These are phyloP conservation scores for Acipenser ruthenus DNA, from an alignment of 2,797 vertebrate species.

Conservation along the genomic window DNA sequence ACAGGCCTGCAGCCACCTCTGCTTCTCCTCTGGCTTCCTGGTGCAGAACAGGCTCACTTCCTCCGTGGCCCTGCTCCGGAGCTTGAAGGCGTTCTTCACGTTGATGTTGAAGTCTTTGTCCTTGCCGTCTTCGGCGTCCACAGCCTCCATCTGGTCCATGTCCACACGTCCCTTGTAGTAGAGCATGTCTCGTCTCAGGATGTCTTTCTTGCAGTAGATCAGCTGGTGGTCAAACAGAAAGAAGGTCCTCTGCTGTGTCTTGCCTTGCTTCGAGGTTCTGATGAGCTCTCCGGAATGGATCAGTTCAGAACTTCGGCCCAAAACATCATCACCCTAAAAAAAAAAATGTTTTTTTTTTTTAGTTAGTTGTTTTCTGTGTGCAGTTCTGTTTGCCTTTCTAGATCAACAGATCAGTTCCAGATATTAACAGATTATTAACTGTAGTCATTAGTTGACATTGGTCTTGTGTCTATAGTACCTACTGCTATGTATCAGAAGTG, in stretches of 20 bases:
- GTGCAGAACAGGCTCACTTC: conserved; percentile 79
- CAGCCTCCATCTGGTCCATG: conserved; percentile 71
- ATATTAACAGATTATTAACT: too few species aligned
- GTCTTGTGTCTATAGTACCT: too few species aligned
- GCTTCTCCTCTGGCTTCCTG: conserved; percentile 84
- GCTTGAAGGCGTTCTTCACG: conserved; percentile 76
- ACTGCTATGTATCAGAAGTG: too few species aligned
- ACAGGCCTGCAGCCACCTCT: conserved; percentile 81
- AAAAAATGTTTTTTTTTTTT: not conserved
- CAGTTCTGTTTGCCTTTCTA: too few species aligned
- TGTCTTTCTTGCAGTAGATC: conserved; percentile 90
- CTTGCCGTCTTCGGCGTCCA: conserved; percentile 75
- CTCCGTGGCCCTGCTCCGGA: conserved; percentile 63
- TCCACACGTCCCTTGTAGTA: conserved; percentile 84
- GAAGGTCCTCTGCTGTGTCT: conserved; percentile 88
- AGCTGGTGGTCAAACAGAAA: conserved; percentile 97
- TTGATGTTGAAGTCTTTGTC: conserved; percentile 71
- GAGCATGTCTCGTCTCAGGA: conserved; percentile 86
- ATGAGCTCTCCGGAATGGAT: conserved; percentile 91
- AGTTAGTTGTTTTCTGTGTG: too few species aligned
- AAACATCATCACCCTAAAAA: conserved; percentile 67
- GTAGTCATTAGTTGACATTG: too few species aligned
- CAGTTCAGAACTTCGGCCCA: conserved; percentile 86
- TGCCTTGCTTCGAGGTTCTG: conserved; percentile 74
- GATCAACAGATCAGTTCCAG: too few species aligned